These are phyloP conservation scores for Gadopsis bispinosus DNA, from an alignment of 2,797 vertebrate genomes.

Conservation along the genomic window DNA sequence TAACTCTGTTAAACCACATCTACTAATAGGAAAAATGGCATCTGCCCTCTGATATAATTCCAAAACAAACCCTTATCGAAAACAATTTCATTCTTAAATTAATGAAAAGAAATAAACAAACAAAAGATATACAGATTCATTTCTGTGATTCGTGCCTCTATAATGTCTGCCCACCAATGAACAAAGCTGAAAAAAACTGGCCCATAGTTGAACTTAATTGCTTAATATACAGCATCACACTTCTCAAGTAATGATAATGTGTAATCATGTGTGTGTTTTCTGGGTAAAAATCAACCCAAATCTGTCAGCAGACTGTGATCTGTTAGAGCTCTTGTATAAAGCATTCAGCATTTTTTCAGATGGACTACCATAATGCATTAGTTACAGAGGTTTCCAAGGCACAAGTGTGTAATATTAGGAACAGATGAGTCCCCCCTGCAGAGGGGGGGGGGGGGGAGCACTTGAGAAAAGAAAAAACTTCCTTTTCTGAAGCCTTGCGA, in stretches of 20 bases:
- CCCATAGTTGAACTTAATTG: neutral
- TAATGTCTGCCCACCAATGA: conserved; percentile 2
- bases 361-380: conserved; percentile 80
- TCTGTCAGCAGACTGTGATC: conserved; percentile 51
- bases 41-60: neutral
- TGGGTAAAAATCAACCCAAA: conserved; percentile 50
- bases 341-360: conserved; percentile 75
- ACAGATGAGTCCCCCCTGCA: conserved; percentile 83
- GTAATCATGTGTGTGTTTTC: conserved; percentile 21
- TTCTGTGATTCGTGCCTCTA: neutral
- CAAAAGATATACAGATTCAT: neutral
- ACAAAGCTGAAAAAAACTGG: neutral
- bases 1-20: neutral
- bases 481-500: conserved; percentile 70
- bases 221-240: neutral
- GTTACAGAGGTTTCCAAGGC: conserved; percentile 81
- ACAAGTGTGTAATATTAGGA: conserved; percentile 85
- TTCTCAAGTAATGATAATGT: conserved; percentile 16
- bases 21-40: neutral
- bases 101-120: neutral
- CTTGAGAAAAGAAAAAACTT: conserved; percentile 65
- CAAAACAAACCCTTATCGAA: neutral
- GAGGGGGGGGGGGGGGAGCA: conserved; percentile 56
- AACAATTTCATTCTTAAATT: neutral
- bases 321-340: conserved; percentile 62